Percentiles rank a stretch among this genome's conserved stretches.
These are phyloP conservation scores for Callaeas wilsoni DNA, from an alignment of 2,113 vertebrate species.

Conservation along the genomic window DNA sequence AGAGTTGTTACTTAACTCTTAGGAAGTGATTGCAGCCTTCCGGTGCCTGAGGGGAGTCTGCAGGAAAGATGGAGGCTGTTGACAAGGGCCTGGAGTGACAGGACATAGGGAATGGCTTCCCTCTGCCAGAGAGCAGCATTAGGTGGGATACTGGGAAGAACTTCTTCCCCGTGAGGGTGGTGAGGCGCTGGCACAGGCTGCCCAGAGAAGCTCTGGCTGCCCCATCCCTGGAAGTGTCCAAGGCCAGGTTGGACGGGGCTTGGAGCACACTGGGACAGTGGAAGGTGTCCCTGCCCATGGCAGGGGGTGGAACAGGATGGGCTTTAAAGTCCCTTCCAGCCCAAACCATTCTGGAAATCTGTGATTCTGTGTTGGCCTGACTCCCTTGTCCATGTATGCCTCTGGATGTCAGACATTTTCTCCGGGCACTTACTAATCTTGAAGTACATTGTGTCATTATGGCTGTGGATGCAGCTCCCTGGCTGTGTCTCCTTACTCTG, in stretches of 20 bases:
- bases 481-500: neutral
- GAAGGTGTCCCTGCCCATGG: neutral
- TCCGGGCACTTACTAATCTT: neutral
- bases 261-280: neutral
- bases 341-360: neutral
- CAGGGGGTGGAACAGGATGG: neutral
- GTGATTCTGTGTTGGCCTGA: neutral
- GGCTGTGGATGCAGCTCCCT: neutral
- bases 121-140: neutral
- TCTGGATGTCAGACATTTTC: neutral
- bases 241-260: rapidly evolving
- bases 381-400: rapidly evolving
- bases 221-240: neutral
- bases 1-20: neutral
- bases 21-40: neutral
- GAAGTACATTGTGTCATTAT: neutral
- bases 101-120: neutral
- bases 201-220: rapidly evolving
- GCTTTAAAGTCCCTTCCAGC: neutral
- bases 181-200: neutral
- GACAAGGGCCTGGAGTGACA: neutral
- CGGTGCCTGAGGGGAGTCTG: neutral
- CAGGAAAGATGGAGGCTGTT: neutral
- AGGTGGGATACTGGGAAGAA: neutral
- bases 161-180: neutral